Evolutionary conservation across 92 coral and sea anemone species (phyloP).

Genomic region (Phenganax stokvisi): DNA sequence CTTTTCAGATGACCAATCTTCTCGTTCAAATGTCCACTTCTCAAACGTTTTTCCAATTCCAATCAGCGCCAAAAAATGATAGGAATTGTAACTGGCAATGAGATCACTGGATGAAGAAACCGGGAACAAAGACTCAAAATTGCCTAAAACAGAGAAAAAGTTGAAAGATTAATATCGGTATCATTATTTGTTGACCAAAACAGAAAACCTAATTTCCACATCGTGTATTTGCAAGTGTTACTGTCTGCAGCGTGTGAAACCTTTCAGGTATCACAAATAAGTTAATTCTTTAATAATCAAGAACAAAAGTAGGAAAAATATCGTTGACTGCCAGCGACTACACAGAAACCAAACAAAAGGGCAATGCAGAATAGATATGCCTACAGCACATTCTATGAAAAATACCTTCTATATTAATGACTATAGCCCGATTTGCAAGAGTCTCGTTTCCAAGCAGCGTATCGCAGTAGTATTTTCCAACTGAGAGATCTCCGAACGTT

Average conservation of each 20-base stretch:
- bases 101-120: neutral
- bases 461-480: conserved; percentile 9
- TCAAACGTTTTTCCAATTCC: conserved; percentile 11
- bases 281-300: too few species aligned
- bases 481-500: neutral
- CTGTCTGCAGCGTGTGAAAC: too few species aligned
- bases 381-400: neutral
- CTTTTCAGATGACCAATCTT: neutral
- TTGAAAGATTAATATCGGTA: neutral
- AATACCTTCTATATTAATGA: conserved; percentile 20
- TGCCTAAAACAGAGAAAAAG: neutral
- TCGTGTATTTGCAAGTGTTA: too few species aligned
- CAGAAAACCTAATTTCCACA: too few species aligned
- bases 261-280: too few species aligned
- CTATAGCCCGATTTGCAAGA: neutral
- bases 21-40: neutral
- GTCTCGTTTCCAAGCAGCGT: neutral
- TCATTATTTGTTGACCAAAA: too few species aligned
- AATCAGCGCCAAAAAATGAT: neutral
- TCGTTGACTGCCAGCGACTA: neutral
- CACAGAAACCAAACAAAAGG: neutral
- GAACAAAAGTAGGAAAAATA: too few species aligned
- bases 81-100: neutral
- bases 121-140: neutral
- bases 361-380: neutral